Conservation (phyloP, 2,113 vertebrate genomes). For the Corydoras sp. region DNA sequence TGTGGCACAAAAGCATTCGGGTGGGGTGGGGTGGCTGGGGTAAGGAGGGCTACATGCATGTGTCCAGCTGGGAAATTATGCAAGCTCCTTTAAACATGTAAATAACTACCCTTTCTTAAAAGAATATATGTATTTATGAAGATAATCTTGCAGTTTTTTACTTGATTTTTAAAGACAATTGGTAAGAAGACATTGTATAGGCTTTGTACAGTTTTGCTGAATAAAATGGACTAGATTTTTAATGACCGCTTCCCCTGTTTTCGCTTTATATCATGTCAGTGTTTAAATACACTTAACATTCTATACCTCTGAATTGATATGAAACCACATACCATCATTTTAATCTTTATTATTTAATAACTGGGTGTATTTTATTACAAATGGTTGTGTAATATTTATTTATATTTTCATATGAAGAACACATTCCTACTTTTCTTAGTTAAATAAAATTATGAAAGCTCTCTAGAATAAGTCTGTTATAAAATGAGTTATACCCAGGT, state of each 20-base stretch:
- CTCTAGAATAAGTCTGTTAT: too few relatives aligned
- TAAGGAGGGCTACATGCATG: constrained; percentile 54
- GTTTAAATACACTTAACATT: too few relatives aligned
- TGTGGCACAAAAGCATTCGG: constrained; percentile 28
- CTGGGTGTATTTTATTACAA: too few relatives aligned
- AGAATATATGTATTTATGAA: constrained; percentile 83
- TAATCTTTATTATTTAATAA: too few relatives aligned
- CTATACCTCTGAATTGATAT: too few relatives aligned
- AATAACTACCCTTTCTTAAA: constrained; percentile 72
- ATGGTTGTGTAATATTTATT: too few relatives aligned
- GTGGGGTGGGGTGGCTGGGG: not conserved
- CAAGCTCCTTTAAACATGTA: constrained; percentile 75
- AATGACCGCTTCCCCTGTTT: not conserved
- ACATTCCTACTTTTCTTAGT: too few relatives aligned
- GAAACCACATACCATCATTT: too few relatives aligned
- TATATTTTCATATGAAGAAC: too few relatives aligned
- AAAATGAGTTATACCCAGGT: too few relatives aligned
- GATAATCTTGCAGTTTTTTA: constrained; percentile 71
- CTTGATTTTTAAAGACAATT: constrained; percentile 60
- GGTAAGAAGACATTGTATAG: constrained; percentile 66
- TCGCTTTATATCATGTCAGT: too few relatives aligned
- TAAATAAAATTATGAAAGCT: too few relatives aligned
- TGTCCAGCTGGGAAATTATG: constrained; percentile 62
- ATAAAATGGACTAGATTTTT: constrained; percentile 75
- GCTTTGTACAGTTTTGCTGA: constrained; percentile 77